Conservation (phyloP, 2,797 vertebrate species). For the Gadopsis marmoratus region DNA sequence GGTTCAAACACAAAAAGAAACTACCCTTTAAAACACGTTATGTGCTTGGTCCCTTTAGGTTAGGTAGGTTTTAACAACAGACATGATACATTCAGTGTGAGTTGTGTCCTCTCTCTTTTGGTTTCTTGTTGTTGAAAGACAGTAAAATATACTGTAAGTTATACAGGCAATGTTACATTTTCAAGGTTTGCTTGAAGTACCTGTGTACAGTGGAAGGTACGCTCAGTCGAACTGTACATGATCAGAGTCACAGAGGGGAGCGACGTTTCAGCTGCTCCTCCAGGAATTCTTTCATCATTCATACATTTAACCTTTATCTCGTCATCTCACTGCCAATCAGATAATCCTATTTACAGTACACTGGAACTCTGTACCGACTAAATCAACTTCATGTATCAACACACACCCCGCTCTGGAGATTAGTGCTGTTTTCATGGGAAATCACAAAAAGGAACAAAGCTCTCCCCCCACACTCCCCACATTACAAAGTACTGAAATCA, state of each 20-base stretch:
- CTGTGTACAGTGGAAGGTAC: conserved; percentile 78
- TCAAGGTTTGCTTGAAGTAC: conserved; percentile 75
- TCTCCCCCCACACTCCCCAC: neutral
- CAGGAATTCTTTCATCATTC: conserved; percentile 44
- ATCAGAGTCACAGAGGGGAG: conserved; percentile 65
- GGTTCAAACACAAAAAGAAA: conserved; percentile 35
- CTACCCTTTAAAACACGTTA: conserved; percentile 24
- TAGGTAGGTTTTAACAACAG: conserved; percentile 74
- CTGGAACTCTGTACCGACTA: conserved; percentile 52
- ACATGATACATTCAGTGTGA: conserved; percentile 83
- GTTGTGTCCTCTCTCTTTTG: conserved; percentile 70
- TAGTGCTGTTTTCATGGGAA: conserved; percentile 58
- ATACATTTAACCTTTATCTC: conserved; percentile 39
- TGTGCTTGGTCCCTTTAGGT: conserved; percentile 62
- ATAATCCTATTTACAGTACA: conserved; percentile 70
- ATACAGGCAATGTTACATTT: conserved; percentile 85
- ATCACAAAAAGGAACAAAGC: conserved; percentile 43
- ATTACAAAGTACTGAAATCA: conserved; percentile 57
- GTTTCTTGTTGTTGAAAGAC: conserved; percentile 83
- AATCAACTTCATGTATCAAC: conserved; percentile 69
- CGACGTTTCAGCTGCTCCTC: conserved; percentile 34
- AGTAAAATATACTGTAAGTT: conserved; percentile 79
- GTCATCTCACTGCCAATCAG: conserved; percentile 45
- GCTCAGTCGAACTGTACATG: conserved; percentile 64
- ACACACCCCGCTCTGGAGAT: conserved; percentile 43